Base-by-base conservation (phyloP, 1,140 invertebrate genomes). In the Papilio xuthus region DNA sequence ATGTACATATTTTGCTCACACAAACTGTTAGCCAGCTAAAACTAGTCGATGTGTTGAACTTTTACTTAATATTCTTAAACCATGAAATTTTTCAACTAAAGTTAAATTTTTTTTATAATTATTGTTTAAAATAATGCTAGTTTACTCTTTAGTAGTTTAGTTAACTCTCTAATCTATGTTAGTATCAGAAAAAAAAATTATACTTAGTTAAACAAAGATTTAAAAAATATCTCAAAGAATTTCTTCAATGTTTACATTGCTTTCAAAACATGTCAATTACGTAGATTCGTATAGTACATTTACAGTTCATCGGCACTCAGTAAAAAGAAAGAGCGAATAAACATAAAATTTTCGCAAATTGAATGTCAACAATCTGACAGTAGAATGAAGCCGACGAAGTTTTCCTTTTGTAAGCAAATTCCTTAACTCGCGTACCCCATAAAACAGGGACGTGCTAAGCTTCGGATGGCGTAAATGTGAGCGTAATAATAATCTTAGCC, bases 401-500 rank as follows among this genome's bases (percentile, higher is more conserved):
- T 76, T 76, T 60, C 74, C 50, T 76, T 37, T 32, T 63, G 50
- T 76, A 76, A 56, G 74, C 71, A 63, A 76, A 60, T 76, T 76
- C 74, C 50, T 76, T 23, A 20, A 60, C 53, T 76, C 37, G 50
- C 74, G 74, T 76, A 76, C 53, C 74, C 50, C 74, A 63, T 76
- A 41, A 76, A 76, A 76, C 32, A 60, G 53, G 74, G 12, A 76
- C 74, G 74, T 76, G 74, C 74, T 76, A 60, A 60, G 44, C 74
- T 32, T 60, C 50, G 28, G 60, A 76, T 41, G 37, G 50, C 53
- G 50, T 41, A 80, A 76, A 78, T 84, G 82, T 80, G 84, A 47
- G 67, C 82, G 82, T 78, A 83, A 85, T 87, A 86, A 84, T 81
- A 88, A 88, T 86, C 50, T 41, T 10, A 77, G 84, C 84, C 86